Percentiles rank a stretch among this genome's conserved stretches.
phyloP scores from a whole-genome alignment of 2,113 vertebrate genomes.

The Thamnaconus septentrionalis region DNA sequence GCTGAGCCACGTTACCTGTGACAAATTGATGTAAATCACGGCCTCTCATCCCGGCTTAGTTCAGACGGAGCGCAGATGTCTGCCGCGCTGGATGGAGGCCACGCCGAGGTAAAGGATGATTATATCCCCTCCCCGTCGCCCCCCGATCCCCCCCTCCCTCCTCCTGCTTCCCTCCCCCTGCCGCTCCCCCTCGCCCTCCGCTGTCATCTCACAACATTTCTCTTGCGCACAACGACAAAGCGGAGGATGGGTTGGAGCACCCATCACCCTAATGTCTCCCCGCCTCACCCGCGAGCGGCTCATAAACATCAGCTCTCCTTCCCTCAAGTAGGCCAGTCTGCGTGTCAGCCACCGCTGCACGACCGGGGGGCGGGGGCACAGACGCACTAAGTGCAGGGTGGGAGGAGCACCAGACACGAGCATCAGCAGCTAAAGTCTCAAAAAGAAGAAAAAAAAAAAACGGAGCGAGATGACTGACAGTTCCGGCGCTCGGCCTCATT shows the following conservation, averaged over 20 bases:
- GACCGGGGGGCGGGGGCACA: conserved; percentile 20
- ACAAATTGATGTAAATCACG: conserved; percentile 47
- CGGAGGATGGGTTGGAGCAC: conserved; percentile 59
- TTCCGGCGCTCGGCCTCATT: conserved; percentile 20
- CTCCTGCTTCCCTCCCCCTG: too few relatives aligned
- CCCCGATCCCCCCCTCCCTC: too few relatives aligned
- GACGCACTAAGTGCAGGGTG: conserved; percentile 2
- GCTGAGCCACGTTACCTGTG: conserved; percentile 16
- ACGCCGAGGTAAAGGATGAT: conserved; percentile 59
- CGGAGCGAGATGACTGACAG: conserved; percentile 7
- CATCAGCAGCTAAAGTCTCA: background rate
- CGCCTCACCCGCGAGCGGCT: conserved; percentile 52
- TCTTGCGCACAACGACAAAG: conserved; percentile 57
- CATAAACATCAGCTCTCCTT: conserved; percentile 51
- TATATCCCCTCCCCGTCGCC: conserved; percentile 20
- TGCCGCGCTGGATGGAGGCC: conserved; percentile 45
- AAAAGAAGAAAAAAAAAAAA: background rate
- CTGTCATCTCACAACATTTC: conserved; percentile 63
- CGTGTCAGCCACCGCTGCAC: conserved; percentile 24
- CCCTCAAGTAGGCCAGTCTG: conserved; percentile 54
- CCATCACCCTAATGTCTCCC: conserved; percentile 64
- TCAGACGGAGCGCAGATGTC: conserved; percentile 49
- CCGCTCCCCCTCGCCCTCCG: conserved; percentile 30
- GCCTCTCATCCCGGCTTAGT: conserved; percentile 44
- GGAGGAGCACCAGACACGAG: conserved; percentile 2